phyloP scores from a whole-genome alignment of 2,888 invertebrate species.

The Ectemnius cavifrons region DNA sequence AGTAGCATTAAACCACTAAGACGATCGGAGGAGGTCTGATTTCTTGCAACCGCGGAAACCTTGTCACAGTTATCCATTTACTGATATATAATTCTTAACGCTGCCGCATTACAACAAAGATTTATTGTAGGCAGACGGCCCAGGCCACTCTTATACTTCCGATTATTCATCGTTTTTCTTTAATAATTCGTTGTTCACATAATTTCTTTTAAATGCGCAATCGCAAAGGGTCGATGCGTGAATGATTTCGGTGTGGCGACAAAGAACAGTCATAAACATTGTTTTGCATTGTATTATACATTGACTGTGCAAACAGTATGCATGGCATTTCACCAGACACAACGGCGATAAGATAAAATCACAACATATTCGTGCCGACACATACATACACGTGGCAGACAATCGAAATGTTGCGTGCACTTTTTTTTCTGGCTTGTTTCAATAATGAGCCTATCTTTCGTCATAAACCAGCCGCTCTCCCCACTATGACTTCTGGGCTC shows the following conservation, averaged over 20 bases:
- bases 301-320: background rate
- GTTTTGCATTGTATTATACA: background rate
- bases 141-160: background rate
- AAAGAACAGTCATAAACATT: background rate
- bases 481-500: background rate
- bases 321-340: background rate
- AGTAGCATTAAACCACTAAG: background rate
- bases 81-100: slow-evolving; percentile 1
- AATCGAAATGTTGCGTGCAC: no score
- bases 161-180: background rate
- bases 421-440: background rate
- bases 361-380: background rate
- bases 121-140: background rate
- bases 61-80: slow-evolving; percentile 10
- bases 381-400: background rate
- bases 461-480: background rate
- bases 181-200: background rate
- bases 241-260: no score
- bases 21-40: background rate
- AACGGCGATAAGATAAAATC: slow-evolving; percentile 15
- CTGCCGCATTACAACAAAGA: background rate
- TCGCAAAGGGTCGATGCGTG: background rate
- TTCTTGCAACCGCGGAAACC: background rate
- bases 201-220: background rate
- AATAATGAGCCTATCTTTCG: slow-evolving; percentile 1